Conservation (phyloP, 2,797 vertebrate species). For the Botia almorhae region DNA sequence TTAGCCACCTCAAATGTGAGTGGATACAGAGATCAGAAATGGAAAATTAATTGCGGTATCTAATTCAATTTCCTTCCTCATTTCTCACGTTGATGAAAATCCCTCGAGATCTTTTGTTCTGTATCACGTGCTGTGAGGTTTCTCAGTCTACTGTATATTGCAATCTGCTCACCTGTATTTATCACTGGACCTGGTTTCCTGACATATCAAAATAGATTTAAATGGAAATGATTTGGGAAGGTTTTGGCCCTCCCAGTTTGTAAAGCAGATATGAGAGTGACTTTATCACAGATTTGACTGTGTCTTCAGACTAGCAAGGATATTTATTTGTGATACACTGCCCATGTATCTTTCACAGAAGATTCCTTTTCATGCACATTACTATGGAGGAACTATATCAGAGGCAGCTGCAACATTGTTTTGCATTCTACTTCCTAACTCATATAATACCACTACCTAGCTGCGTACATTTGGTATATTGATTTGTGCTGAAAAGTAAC, state of each 20-base stretch:
- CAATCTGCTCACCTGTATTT: conserved; percentile 16
- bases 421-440: too few relatives aligned
- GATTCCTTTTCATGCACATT: too few relatives aligned
- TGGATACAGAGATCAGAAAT: conserved; percentile 46
- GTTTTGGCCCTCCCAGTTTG: background rate
- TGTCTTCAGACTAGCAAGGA: background rate
- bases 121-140: conserved; percentile 1
- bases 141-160: conserved; percentile 1
- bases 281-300: too few relatives aligned
- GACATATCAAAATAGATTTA: background rate
- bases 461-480: too few relatives aligned
- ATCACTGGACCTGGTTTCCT: background rate
- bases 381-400: too few relatives aligned
- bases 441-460: too few relatives aligned
- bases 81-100: conserved; percentile 44
- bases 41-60: conserved; percentile 55
- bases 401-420: too few relatives aligned
- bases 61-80: conserved; percentile 59
- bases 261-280: background rate
- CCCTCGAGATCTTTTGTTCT: conserved; percentile 6
- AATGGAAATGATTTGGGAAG: background rate
- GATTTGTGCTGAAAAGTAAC: too few relatives aligned
- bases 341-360: too few relatives aligned
- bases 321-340: too few relatives aligned
- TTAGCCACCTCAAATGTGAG: conserved; percentile 30